A percentile compares a stretch with the other conserved stretches of the same genome.
These are phyloP conservation scores for Alitta virens DNA, from an alignment of 2,888 invertebrate species.

Conservation along the genomic window DNA sequence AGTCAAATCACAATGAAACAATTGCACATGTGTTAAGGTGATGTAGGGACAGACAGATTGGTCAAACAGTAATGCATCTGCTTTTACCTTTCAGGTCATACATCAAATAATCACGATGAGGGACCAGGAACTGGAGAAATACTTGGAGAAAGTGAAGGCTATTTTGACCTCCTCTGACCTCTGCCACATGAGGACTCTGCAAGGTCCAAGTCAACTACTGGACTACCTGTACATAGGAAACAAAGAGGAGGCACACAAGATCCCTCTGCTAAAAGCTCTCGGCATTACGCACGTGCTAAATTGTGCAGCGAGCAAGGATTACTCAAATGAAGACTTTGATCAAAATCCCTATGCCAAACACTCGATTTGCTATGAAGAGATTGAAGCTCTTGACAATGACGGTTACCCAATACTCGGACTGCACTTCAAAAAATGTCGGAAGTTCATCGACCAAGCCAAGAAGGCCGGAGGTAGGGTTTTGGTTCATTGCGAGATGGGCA, in stretches of 20 bases:
- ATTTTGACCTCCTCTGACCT: slow-evolving; percentile 14
- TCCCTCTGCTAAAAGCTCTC: slow-evolving; percentile 14
- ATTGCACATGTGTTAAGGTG: no score
- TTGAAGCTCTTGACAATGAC: slow-evolving; percentile 26
- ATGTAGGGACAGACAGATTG: no score
- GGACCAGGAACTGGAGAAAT: slow-evolving; percentile 8
- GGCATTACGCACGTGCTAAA: slow-evolving; percentile 30
- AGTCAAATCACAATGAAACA: no score
- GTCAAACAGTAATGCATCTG: no score
- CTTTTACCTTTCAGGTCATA: no score
- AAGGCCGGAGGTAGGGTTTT: slow-evolving; percentile 22
- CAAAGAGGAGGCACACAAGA: slow-evolving; percentile 22
- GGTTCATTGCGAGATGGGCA: slow-evolving; percentile 30
- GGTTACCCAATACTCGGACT: slow-evolving; percentile 22
- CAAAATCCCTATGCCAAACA: slow-evolving; percentile 19
- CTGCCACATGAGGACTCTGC: slow-evolving; percentile 3
- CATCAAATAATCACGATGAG: background rate
- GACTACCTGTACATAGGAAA: slow-evolving; percentile 28
- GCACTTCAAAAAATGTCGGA: slow-evolving; percentile 22
- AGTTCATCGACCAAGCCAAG: slow-evolving; percentile 26
- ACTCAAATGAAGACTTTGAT: background rate
- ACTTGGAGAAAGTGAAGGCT: slow-evolving; percentile 22
- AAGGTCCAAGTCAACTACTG: slow-evolving; percentile 23
- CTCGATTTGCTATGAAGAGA: slow-evolving; percentile 18
- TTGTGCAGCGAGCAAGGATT: slow-evolving; percentile 24